Percentiles rank a stretch among this genome's conserved stretches.
phyloP scores from a whole-genome alignment of 2,888 invertebrate species.

The Drymonia ruficornis region DNA sequence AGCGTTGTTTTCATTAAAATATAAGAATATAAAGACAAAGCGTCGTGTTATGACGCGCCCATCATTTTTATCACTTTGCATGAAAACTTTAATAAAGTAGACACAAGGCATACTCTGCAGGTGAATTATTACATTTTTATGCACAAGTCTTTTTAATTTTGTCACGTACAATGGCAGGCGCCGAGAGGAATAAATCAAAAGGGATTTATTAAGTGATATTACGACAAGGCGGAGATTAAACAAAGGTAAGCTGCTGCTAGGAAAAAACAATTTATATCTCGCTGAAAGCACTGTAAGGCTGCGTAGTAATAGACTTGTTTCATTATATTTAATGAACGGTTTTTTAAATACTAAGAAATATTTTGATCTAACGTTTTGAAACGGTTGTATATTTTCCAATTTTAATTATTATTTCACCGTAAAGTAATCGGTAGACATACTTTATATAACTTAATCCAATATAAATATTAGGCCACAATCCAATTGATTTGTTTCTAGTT shows the following conservation, averaged over 20 bases:
- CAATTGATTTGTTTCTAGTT: no score
- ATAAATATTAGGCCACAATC: no score
- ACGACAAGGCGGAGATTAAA: constrained; percentile 22
- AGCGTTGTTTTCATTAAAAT: constrained; percentile 48
- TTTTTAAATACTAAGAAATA: no score
- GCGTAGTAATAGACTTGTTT: not conserved
- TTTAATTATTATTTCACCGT: no score
- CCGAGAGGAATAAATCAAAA: constrained; percentile 25
- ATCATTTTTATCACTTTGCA: constrained; percentile 78
- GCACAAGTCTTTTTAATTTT: constrained; percentile 67
- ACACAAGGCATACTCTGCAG: constrained; percentile 52
- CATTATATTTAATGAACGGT: no score
- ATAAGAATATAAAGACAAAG: constrained; percentile 68
- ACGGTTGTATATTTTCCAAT: no score
- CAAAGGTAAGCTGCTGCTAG: not conserved
- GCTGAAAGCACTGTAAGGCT: not conserved
- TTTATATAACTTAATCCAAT: no score
- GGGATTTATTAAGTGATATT: constrained; percentile 36
- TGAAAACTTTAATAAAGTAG: constrained; percentile 76
- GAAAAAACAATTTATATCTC: not conserved
- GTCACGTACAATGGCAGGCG: constrained; percentile 38
- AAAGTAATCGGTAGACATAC: no score
- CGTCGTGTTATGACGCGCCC: constrained; percentile 57
- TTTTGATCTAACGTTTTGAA: no score
- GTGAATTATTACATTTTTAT: constrained; percentile 74